Conservation (phyloP, 64 coral and sea anemone species). For the Orbicella faveolata region DNA sequence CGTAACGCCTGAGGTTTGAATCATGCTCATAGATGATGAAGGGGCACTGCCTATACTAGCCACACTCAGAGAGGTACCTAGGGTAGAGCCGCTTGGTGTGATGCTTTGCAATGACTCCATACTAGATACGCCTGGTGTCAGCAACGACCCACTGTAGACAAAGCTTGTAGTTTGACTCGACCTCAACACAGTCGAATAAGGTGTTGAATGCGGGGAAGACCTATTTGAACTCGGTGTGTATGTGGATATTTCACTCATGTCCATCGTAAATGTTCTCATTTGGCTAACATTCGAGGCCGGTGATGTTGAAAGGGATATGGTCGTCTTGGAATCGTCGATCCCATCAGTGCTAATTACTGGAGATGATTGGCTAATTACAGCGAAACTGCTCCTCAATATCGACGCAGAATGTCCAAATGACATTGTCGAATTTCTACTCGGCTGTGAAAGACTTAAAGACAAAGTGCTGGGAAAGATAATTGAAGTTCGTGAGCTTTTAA, state of each 20-base stretch:
- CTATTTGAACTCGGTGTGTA: not conserved
- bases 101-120: not conserved
- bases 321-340: not conserved
- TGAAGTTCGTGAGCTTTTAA: not conserved
- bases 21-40: not conserved
- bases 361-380: not conserved
- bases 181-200: not conserved
- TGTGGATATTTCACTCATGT: not conserved
- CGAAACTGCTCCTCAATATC: not conserved
- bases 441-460: not conserved
- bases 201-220: not conserved
- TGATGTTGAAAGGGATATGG: not conserved
- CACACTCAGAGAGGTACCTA: not conserved
- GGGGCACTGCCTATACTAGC: not conserved
- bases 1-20: not conserved
- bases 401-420: not conserved
- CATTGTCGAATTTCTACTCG: not conserved
- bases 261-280: not conserved
- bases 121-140: not conserved
- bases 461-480: not conserved
- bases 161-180: not conserved
- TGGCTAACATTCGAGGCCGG: not conserved
- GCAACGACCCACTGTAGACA: not conserved
- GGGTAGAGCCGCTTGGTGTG: not conserved
- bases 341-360: not conserved